Evolutionary conservation across 2,888 invertebrate genomes (phyloP), one percentile per base, ranked within the genome.

Genomic region (Diplazon laetatorius): DNA sequence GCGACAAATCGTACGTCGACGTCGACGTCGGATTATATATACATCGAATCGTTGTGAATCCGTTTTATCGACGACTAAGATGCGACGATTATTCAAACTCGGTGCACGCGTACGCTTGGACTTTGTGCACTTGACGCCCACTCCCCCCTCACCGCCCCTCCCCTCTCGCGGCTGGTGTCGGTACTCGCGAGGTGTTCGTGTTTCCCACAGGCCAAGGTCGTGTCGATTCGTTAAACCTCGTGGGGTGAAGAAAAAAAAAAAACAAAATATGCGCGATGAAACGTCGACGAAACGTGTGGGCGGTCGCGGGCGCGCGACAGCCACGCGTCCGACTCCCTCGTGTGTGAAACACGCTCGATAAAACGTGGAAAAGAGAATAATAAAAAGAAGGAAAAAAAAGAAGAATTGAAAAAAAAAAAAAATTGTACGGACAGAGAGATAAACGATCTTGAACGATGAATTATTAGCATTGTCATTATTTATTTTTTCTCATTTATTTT

Each of bases 161-260:
- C n/a, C n/a, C n/a, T n/a, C n/a, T n/a, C n/a, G n/a, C n/a, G n/a
- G n/a, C n/a, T n/a, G 22, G n/a, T 35, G 22, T 42, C 1, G 20
- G 20, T n/a, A 2, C 6, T 18, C 37, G 10, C 35, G 30, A 18
- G 12, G 35, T 16, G 12, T 52, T 20, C 63, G 18, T 18, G 42
- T 39, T 76, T 76, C 70, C 30, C 57, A 71, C 66, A 52, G 66
- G 76, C 76, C 78, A 82, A 77, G 80, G 81, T 80, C 80, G 78
- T 2, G 30, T 30, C 10, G 8, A 18, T 10, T n/a, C 68, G 42
- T n/a, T n/a, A n/a, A n/a, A n/a, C n/a, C n/a, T n/a, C n/a, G n/a
- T n/a, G n/a, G n/a, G n/a, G n/a, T n/a, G n/a, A n/a, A n/a, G n/a
- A n/a, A n/a, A n/a, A n/a, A n/a, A n/a, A n/a, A n/a, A n/a, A n/a